phyloP scores from a whole-genome alignment of 1,140 invertebrate species.

The Battus philenor region DNA sequence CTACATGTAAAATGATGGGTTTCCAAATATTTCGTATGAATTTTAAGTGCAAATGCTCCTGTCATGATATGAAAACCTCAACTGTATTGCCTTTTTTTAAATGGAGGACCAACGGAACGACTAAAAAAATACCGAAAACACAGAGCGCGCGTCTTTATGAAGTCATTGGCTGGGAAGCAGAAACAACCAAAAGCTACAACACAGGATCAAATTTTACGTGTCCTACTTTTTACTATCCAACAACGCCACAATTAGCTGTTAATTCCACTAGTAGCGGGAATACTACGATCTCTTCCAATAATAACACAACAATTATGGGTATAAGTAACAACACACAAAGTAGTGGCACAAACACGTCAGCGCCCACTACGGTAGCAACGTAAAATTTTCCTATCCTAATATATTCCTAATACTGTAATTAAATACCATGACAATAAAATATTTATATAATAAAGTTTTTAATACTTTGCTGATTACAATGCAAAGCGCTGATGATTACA shows the following conservation, averaged over 20 bases:
- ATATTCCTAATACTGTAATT: too few relatives aligned
- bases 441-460: too few relatives aligned
- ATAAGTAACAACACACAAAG: not conserved
- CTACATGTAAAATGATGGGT: constrained; percentile 51
- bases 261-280: not conserved
- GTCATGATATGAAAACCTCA: constrained; percentile 50
- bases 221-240: constrained; percentile 9
- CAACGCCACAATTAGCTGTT: not conserved
- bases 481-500: too few relatives aligned
- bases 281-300: not conserved
- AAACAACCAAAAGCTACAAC: not conserved
- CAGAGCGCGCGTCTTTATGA: constrained; percentile 39
- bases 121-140: constrained; percentile 35
- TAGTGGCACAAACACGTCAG: too few relatives aligned
- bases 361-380: too few relatives aligned
- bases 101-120: constrained; percentile 54
- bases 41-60: constrained; percentile 43
- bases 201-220: constrained; percentile 2
- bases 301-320: not conserved
- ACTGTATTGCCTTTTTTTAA: constrained; percentile 46
- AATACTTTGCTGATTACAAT: too few relatives aligned
- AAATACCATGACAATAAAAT: too few relatives aligned
- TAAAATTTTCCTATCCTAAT: too few relatives aligned
- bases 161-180: constrained; percentile 31
- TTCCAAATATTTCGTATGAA: constrained; percentile 48